Conservation (phyloP, 2,113 vertebrate genomes). For the Stigmatopora nigra region DNA sequence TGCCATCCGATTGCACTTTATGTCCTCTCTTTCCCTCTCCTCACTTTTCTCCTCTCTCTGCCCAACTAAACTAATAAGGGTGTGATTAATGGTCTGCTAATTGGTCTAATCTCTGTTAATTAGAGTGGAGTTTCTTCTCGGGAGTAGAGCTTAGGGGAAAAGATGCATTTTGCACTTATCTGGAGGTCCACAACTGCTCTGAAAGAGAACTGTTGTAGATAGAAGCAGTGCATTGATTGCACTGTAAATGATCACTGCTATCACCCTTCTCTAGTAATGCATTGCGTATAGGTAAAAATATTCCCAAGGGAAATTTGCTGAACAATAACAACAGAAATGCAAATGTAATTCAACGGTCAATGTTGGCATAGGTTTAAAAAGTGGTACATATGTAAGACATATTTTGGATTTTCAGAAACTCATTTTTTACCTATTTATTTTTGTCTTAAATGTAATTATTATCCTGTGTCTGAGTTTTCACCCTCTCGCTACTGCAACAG, state of each 20-base stretch:
- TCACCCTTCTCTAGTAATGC: background rate
- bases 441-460: too few species aligned
- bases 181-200: slow-evolving; percentile 37
- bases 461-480: too few species aligned
- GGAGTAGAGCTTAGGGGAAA: slow-evolving; percentile 46
- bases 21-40: slow-evolving; percentile 32
- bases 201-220: background rate
- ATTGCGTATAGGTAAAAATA: background rate
- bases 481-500: too few species aligned
- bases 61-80: slow-evolving; percentile 70
- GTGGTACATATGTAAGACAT: too few species aligned
- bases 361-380: background rate
- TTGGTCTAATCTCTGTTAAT: slow-evolving; percentile 73
- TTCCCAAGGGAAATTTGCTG: background rate
- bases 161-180: slow-evolving; percentile 52
- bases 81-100: slow-evolving; percentile 73
- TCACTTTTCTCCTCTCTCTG: slow-evolving; percentile 41
- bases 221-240: background rate
- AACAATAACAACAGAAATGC: background rate
- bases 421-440: too few species aligned
- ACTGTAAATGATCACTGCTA: background rate
- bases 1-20: slow-evolving; percentile 26
- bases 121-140: slow-evolving; percentile 64
- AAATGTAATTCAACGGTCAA: background rate
- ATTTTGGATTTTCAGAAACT: too few species aligned